Base-by-base conservation (phyloP, 2,888 invertebrate species). In the Quadriops clusia region DNA sequence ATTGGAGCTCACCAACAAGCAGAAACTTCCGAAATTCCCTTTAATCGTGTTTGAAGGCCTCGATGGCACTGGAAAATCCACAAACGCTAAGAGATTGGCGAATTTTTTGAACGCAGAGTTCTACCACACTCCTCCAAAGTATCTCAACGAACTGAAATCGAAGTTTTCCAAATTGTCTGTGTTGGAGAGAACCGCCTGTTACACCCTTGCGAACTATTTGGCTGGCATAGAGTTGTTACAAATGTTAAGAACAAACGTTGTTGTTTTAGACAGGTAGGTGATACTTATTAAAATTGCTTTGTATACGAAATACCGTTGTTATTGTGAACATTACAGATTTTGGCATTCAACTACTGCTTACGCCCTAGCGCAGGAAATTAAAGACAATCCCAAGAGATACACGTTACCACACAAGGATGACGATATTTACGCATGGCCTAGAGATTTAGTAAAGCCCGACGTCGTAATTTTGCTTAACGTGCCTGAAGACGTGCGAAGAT, bases 291-390 rank as follows among this genome's bases (percentile, higher is more conserved):
- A 33, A 12, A 9, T 6, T 12, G 11, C 8, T 32, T 32, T 29
- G 11, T 10, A 3, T 5, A 11, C 12, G 10, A 1, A 22, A 28
- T 10, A 10, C 20, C 20, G 11, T 15, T 4, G 32, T 17, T 12
- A 3, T 26, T 10, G 14, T 8, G 7, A 18, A 23, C 9, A 33
- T 27, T 43, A 16, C 36, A 59, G 65, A 41, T 65, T 52, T 42
- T 66, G 64, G 64, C 62, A 64, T 47, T 64, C 64, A 8, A 64
- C 65, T 6, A 51, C 56, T n/a, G 60, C 62, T 2, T 63, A 54
- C 44, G 59, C 60, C 2, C 38, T 63, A 17, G 61, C 62, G 2
- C 57, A 61, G 44, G 41, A 44, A 16, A 44, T 56, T 9, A 40
- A 50, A 13, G 43, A 53, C 31, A 23, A 41, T 28, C 43, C 48